Evolutionary conservation across 2,888 invertebrate species (phyloP).

Genomic region (Tenthredo amoena): DNA sequence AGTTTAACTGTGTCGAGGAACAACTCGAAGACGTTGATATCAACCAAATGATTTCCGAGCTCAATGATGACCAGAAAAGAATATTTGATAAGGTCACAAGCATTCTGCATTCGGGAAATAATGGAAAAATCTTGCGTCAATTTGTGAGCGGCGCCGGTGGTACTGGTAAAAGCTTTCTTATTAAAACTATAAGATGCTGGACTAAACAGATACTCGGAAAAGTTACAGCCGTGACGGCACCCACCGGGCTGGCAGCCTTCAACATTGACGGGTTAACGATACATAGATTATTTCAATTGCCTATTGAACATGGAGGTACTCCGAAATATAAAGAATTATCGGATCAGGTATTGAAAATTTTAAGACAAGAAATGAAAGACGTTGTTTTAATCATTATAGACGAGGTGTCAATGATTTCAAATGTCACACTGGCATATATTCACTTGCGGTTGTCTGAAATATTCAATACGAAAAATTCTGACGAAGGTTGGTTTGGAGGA

Average conservation of each 20-base stretch:
- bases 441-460: constrained; percentile 65
- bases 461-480: constrained; percentile 64
- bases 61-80: constrained; percentile 61
- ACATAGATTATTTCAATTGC: constrained; percentile 68
- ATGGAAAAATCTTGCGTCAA: constrained; percentile 54
- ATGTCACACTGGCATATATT: constrained; percentile 64
- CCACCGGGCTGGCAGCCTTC: constrained; percentile 71
- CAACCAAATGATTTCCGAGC: constrained; percentile 56
- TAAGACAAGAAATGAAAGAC: constrained; percentile 64
- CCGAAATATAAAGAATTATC: constrained; percentile 67
- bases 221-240: constrained; percentile 65
- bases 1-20: constrained; percentile 43
- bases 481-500: constrained; percentile 63
- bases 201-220: constrained; percentile 62
- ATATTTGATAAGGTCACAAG: constrained; percentile 57
- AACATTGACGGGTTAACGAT: constrained; percentile 71
- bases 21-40: constrained; percentile 45
- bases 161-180: constrained; percentile 69
- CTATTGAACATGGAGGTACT: constrained; percentile 66
- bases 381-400: constrained; percentile 68
- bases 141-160: constrained; percentile 67
- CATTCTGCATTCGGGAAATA: constrained; percentile 26
- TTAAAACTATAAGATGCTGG: constrained; percentile 65
- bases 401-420: constrained; percentile 62
- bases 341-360: constrained; percentile 62